A percentile compares a stretch with the other conserved stretches of the same genome.
Evolutionary conservation across 2,113 vertebrate species (phyloP).

Genomic region (Mandrillus leucophaeus): DNA sequence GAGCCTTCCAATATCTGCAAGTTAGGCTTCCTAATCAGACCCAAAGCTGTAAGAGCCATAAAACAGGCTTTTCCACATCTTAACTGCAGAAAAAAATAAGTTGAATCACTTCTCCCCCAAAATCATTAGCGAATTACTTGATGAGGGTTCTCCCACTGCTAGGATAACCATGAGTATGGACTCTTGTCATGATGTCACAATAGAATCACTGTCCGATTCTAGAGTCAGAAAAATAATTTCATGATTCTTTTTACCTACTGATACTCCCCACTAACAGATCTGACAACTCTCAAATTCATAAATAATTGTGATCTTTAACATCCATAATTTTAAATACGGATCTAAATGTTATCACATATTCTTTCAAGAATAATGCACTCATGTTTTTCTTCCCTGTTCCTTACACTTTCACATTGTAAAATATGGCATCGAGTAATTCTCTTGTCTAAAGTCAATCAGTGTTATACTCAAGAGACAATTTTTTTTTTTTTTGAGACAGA

Average conservation of each 20-base stretch:
- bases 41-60: background rate
- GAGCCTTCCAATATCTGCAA: background rate
- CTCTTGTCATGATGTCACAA: background rate
- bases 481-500: too few species aligned
- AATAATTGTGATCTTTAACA: constrained; percentile 14
- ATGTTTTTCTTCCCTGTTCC: background rate
- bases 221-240: constrained; percentile 26
- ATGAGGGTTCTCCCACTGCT: background rate
- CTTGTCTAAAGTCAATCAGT: background rate
- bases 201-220: background rate
- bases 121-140: background rate
- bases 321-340: constrained; percentile 6
- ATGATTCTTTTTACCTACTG: background rate
- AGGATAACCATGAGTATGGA: background rate
- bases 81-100: background rate
- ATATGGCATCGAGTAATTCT: background rate
- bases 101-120: background rate
- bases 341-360: constrained; percentile 10
- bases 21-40: background rate
- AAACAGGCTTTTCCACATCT: background rate
- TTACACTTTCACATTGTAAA: background rate
- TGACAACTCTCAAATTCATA: background rate
- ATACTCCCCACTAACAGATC: background rate
- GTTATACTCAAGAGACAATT: background rate
- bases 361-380: background rate